phyloP scores from a whole-genome alignment of 2,113 vertebrate species.

The Syngnathus floridae region DNA sequence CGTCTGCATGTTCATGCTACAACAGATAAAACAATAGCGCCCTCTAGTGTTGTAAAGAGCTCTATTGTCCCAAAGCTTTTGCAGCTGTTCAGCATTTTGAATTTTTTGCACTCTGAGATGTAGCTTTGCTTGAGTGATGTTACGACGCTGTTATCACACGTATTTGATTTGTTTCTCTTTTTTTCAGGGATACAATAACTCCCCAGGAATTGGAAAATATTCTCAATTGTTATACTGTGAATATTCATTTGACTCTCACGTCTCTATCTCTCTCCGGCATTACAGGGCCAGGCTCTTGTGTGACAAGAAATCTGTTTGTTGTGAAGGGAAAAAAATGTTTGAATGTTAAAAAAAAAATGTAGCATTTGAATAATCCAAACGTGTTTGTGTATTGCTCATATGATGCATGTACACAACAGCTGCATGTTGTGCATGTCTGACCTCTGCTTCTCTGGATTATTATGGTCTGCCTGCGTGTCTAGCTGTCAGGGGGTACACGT shows the following conservation, averaged over 20 bases:
- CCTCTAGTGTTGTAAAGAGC: conserved; percentile 50
- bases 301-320: conserved; percentile 28
- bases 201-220: conserved; percentile 38
- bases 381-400: conserved; percentile 43
- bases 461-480: conserved; percentile 37
- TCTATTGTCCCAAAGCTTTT: conserved; percentile 25
- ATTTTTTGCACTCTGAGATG: conserved; percentile 61
- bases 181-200: conserved; percentile 59
- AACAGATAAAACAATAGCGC: conserved; percentile 40
- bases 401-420: conserved; percentile 63
- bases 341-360: conserved; percentile 52
- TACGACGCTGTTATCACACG: conserved; percentile 44
- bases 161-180: conserved; percentile 52
- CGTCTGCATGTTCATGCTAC: conserved; percentile 45
- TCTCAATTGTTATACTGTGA: conserved; percentile 50
- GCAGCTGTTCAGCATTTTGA: conserved; percentile 33
- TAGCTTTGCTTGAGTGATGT: conserved; percentile 70
- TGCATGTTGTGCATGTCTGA: conserved; percentile 72
- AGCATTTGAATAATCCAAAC: conserved; percentile 65
- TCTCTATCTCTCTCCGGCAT: conserved; percentile 39
- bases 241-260: conserved; percentile 38
- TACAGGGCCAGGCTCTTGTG: conserved; percentile 50
- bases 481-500: conserved; percentile 23
- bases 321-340: conserved; percentile 5
- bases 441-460: conserved; percentile 51